Base-by-base conservation (phyloP, 2,113 vertebrate species). In the Kobus ellipsiprymnus region DNA sequence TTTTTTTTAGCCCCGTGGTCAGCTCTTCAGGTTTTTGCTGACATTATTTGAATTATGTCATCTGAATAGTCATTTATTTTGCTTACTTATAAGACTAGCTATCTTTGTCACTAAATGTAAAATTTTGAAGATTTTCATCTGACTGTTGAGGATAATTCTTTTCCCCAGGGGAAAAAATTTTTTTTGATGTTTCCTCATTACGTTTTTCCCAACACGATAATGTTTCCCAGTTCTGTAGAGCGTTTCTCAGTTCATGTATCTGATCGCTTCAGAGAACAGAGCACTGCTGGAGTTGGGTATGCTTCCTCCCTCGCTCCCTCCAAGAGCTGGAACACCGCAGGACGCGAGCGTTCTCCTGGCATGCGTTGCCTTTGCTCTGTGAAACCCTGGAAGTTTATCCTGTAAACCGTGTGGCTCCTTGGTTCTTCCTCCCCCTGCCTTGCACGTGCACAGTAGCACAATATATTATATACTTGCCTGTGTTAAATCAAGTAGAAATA, bases 331-430 rank as follows among this genome's bases (percentile, higher is more conserved):
- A 19, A 2, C 2, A 2, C 27, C 0, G 1, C 33, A 4, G 36
- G 46, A 27, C 0, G 1, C 0, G 7, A 15, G 1, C 3, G 0
- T 55, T 25, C 50, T 40, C 59, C 17, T 7, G 50, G 29, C 13
- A 44, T 0, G 2, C 0, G 15, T 5, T 14, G 21, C 16, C 48
- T 13, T 7, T 8, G 27, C 13, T 50, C 62, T 33, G 44, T 2
- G 29, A 17, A 57, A 57, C 11, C 33, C 93, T 15, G 15, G 15
- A 46, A 29, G 21, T 67, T 12, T 33, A 7, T 17, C 21, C 40
- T 1, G 0, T 33, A 3, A 8, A 27, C 14, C 0, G 4, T 10
- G 3, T 36, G 29, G 3, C 77, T 74, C 48, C 78, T 36, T 3
- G 4, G 7, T 7, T 19, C 16, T 11, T 3, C 21, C 87, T 15